These are phyloP conservation scores for Leucophenga varia DNA, from an alignment of 1,140 invertebrate genomes.

Conservation along the genomic window DNA sequence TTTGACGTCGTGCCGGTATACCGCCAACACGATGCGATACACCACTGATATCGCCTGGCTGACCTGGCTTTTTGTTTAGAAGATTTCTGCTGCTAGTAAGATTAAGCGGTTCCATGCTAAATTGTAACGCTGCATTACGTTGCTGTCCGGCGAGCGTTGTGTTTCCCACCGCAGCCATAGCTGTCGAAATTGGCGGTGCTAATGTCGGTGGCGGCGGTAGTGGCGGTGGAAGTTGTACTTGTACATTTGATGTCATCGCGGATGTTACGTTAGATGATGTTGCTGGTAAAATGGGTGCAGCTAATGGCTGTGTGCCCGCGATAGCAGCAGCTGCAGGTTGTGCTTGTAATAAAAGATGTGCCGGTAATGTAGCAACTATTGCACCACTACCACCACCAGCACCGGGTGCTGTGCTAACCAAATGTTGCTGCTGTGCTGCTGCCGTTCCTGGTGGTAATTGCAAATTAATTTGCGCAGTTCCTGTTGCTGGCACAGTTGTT, in stretches of 20 bases:
- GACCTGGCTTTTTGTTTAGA: constrained; percentile 7
- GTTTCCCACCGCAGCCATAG: neutral
- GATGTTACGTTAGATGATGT: too few species aligned
- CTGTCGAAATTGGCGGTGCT: neutral
- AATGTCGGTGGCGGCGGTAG: constrained; percentile 5
- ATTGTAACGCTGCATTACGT: too few species aligned
- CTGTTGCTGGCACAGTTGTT: too few species aligned
- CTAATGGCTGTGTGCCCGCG: neutral
- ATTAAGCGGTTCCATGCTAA: constrained; percentile 38
- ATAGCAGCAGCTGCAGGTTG: neutral
- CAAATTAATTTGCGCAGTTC: too few species aligned
- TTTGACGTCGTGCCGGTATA: constrained; percentile 39
- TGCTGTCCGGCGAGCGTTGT: too few species aligned
- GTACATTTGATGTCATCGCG: too few species aligned
- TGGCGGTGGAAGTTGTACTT: too few species aligned
- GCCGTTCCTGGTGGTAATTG: too few species aligned
- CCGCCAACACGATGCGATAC: constrained; percentile 18
- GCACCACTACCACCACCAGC: too few species aligned
- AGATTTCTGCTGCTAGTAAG: constrained; percentile 27
- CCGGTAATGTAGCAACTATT: neutral
- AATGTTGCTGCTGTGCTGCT: neutral
- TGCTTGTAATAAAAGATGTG: neutral
- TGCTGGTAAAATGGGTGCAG: too few species aligned
- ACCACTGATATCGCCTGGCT: constrained; percentile 3
- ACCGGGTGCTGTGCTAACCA: neutral